A percentile compares a stretch with the other conserved stretches of the same genome.
Evolutionary conservation across 2,113 vertebrate genomes (phyloP).

Genomic region (Melanostigma gelatinosum): DNA sequence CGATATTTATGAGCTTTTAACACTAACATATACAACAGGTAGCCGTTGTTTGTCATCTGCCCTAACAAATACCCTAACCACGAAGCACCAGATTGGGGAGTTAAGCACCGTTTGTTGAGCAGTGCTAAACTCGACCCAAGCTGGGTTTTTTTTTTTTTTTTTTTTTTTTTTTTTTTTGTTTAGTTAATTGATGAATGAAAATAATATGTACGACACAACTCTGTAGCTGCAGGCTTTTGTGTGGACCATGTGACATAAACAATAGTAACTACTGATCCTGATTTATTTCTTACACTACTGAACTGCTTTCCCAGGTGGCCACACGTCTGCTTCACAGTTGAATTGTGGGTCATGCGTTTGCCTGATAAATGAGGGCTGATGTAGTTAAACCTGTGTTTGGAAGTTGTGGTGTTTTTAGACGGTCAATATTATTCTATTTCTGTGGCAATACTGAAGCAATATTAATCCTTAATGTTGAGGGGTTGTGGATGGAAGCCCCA

Average conservation of each 20-base stretch:
- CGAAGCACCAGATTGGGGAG: neutral
- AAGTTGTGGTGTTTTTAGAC: slow-evolving; percentile 68
- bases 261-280: slow-evolving; percentile 74
- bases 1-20: slow-evolving; percentile 22
- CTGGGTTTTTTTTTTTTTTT: neutral
- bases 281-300: slow-evolving; percentile 75
- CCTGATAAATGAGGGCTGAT: slow-evolving; percentile 76
- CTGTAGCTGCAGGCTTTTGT: slow-evolving; percentile 18
- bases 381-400: slow-evolving; percentile 51
- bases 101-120: slow-evolving; percentile 13
- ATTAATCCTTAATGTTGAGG: slow-evolving; percentile 75
- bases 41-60: slow-evolving; percentile 15
- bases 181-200: slow-evolving; percentile 23
- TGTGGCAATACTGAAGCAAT: slow-evolving; percentile 87
- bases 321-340: slow-evolving; percentile 22
- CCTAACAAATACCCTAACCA: neutral
- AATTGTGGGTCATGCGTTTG: slow-evolving; percentile 46
- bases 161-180: neutral
- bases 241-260: slow-evolving; percentile 24
- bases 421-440: slow-evolving; percentile 70
- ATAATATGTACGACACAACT: neutral
- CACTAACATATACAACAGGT: slow-evolving; percentile 42
- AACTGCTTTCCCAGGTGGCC: slow-evolving; percentile 36
- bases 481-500: slow-evolving; percentile 68
- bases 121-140: slow-evolving; percentile 22